Conservation (phyloP, 2,797 vertebrate genomes). For the Catamblyrhynchus diadema region DNA sequence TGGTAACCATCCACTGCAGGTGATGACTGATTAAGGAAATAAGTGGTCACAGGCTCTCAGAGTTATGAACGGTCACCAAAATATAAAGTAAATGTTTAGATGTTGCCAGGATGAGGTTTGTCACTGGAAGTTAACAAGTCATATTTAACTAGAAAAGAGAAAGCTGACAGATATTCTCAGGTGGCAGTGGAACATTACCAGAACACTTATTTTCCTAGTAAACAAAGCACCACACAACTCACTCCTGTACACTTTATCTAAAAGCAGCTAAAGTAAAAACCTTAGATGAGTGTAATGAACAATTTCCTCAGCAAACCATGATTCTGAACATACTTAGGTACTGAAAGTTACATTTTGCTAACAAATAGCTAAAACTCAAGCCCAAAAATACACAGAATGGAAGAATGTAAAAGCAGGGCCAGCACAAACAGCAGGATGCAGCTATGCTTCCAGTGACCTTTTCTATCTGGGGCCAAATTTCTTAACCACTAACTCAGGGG, state of each 20-base stretch:
- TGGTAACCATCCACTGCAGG: background rate
- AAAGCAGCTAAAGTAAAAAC: background rate
- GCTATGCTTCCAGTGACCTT: background rate
- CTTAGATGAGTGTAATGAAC: background rate
- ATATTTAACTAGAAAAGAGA: background rate
- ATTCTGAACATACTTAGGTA: background rate
- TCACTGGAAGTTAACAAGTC: background rate
- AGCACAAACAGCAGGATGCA: conserved; percentile 28
- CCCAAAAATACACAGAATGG: background rate
- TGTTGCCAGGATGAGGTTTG: background rate
- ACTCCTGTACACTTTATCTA: background rate
- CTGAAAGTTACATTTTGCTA: background rate
- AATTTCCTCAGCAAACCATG: background rate
- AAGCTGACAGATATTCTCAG: background rate
- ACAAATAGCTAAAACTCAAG: background rate
- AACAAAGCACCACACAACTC: background rate
- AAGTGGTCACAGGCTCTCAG: background rate
- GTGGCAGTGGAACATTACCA: background rate
- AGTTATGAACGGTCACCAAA: background rate
- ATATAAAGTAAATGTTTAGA: background rate
- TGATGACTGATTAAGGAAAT: background rate
- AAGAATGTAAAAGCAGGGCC: background rate
- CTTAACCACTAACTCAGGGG: background rate
- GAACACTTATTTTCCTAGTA: background rate
- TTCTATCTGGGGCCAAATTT: background rate